These are phyloP conservation scores for Channa striata DNA, from an alignment of 2,797 vertebrate species.

Conservation along the genomic window DNA sequence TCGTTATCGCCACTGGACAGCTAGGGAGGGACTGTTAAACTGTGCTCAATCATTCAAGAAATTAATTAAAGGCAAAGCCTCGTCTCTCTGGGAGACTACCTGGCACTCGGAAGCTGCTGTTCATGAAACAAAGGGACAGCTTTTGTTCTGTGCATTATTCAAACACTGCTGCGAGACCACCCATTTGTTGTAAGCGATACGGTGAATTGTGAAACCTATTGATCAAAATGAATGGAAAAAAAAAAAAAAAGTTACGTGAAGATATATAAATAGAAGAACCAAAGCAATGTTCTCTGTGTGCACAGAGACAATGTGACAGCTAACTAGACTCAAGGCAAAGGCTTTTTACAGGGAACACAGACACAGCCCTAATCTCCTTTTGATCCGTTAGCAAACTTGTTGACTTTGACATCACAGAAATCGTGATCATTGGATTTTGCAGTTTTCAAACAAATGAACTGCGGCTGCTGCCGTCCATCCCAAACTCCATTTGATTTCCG, in stretches of 20 bases:
- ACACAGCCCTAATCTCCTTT: background rate
- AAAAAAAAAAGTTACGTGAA: background rate
- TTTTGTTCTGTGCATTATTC: slow-evolving; percentile 19
- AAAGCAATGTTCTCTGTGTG: too few relatives aligned
- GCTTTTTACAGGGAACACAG: background rate
- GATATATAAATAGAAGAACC: background rate
- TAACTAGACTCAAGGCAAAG: background rate
- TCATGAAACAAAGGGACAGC: slow-evolving; percentile 43
- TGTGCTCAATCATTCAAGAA: slow-evolving; percentile 57
- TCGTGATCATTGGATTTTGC: background rate
- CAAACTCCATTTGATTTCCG: background rate
- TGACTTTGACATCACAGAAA: background rate
- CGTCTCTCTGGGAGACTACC: slow-evolving; percentile 35
- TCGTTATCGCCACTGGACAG: slow-evolving; percentile 52
- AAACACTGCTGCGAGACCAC: background rate
- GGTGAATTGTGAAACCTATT: slow-evolving; percentile 24
- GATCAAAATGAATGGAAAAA: background rate
- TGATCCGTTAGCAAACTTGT: background rate
- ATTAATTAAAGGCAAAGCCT: slow-evolving; percentile 63
- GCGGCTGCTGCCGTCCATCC: background rate
- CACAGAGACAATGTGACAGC: background rate
- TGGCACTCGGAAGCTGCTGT: slow-evolving; percentile 40
- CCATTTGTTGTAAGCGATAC: slow-evolving; percentile 23
- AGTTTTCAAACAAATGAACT: background rate
- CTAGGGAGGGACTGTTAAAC: slow-evolving; percentile 40